Evolutionary conservation across 2,888 invertebrate species (phyloP), one percentile per base, ranked within the genome.

Genomic region (Lasioglossum oenotherae): DNA sequence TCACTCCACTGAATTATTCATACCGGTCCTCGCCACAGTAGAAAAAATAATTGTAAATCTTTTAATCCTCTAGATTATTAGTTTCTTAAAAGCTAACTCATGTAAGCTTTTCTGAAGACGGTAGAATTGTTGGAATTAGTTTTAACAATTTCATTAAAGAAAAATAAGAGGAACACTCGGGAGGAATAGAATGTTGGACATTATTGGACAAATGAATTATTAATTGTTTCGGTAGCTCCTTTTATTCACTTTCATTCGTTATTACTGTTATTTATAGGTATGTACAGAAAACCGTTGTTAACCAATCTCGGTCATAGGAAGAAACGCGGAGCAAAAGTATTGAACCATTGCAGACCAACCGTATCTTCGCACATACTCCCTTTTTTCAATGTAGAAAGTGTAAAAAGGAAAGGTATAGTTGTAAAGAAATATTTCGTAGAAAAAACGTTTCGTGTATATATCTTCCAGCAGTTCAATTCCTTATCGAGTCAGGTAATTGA

Each of bases 201-300:
- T 64, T 41, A 69, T 27, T 53, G 41, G 14, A 78, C 67, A 44
- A 49, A 49, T 38, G 69, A 78, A 69, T 49, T 69, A 46, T 27
- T 78, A 78, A 74, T 90, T 79, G 88, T 92, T 93, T 92, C 90
- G 91, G 92, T 88, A 92, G 91, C 88, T 93, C 91, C 91, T 94
- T 71, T 93, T 93, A 94, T 94, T 94, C 92, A 92, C 91, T 92
- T 92, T 94, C 92, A 92, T 92, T 92, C 91, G 89, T 93, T 92
- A 92, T 92, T 93, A 92, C 89, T 90, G 92, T 91, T 91, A 92
- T 90, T 89, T 90, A 91, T 92, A 92, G 88, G 89, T 94, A 93
- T 94, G 91, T 94, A 94, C 94, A 94, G 92, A 93, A 92, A 94
- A 93, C 92, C 90, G 92, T 93, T 89, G 89, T 89, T 81, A 90